Evolutionary conservation across 2,888 invertebrate species (phyloP), one percentile per base, ranked within the genome.

Genomic region (Melanostoma mellinum): DNA sequence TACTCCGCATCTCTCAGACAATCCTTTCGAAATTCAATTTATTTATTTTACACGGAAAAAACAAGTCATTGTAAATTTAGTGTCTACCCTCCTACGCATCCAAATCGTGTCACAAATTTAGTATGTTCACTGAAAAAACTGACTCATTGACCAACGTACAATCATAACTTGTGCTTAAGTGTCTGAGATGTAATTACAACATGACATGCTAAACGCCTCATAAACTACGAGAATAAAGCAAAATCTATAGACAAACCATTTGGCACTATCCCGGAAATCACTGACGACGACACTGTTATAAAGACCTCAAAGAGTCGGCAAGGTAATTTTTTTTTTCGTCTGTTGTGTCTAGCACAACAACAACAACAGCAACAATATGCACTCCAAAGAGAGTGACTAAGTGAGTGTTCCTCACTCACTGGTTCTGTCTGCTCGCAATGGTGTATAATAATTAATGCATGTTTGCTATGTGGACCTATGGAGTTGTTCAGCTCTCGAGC

Each of bases 371-470:
- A 78, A 71, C 40, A 52, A 72, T 72, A 52, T 36, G 35, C 30
- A 60, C 52, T 73, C n/a, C 38, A n/a, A 65, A 56, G 42, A 68
- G 48, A 65, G 69, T 69, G 78, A 79, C 84, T 68, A 84, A 84
- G 78, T 69, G 75, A 74, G 74, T 74, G 78, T 71, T 79, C 84
- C 79, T 71, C 79, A 71, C 79, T 74, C 74, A 74, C 69, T 74
- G 60, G 78, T 73, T 77, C 78, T 79, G 33, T 36, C 58, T 44
- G 69, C 72, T 68, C 65, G 74, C 63, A 84, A 69, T 74, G 58
- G 68, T 67, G 65, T 63, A 79, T 75, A 84, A 79, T 75, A 84
- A 84, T 84, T 84, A 84, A 84, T 84, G 84, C 79, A 84, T 79
- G 60, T 61, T 40, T 60, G 58, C 52, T 30, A 20, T 20, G 20